Evolutionary conservation across 2,888 invertebrate species (phyloP).

Genomic region (Cephus runcator): DNA sequence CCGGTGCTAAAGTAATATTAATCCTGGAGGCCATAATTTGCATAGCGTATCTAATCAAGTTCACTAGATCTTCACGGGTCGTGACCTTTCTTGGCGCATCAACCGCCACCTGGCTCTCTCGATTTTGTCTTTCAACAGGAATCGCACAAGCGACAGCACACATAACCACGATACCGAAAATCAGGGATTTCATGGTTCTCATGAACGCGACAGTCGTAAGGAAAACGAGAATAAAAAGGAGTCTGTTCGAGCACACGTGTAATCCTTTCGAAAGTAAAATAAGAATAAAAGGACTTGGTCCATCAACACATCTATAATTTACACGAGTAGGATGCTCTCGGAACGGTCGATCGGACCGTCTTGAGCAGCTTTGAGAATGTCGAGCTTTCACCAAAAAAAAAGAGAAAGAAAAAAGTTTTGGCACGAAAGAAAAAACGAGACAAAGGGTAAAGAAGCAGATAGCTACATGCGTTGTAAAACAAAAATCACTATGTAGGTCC

Average conservation of each 20-base stretch:
- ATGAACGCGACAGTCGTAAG: neutral
- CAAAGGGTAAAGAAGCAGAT: neutral
- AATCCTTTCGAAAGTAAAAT: neutral
- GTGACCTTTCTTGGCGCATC: slow-evolving; percentile 49
- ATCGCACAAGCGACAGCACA: neutral
- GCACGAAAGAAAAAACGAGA: neutral
- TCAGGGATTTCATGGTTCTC: neutral
- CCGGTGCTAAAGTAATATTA: slow-evolving; percentile 49
- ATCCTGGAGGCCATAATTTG: slow-evolving; percentile 56
- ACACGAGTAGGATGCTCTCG: neutral
- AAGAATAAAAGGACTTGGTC: neutral
- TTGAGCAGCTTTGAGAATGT: neutral
- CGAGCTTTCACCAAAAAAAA: neutral
- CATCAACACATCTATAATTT: neutral
- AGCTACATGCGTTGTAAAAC: neutral
- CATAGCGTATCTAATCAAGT: slow-evolving; percentile 58
- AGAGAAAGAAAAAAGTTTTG: neutral
- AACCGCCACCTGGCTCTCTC: slow-evolving; percentile 39
- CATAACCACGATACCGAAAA: neutral
- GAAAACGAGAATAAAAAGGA: neutral
- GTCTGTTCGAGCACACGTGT: neutral
- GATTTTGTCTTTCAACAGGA: neutral
- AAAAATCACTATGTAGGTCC: neutral
- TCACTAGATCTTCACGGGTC: slow-evolving; percentile 51
- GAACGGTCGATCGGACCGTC: neutral